Evolutionary conservation across 1,140 invertebrate genomes (phyloP), one percentile per base, ranked within the genome.

Genomic region (Palaemon carinicauda): DNA sequence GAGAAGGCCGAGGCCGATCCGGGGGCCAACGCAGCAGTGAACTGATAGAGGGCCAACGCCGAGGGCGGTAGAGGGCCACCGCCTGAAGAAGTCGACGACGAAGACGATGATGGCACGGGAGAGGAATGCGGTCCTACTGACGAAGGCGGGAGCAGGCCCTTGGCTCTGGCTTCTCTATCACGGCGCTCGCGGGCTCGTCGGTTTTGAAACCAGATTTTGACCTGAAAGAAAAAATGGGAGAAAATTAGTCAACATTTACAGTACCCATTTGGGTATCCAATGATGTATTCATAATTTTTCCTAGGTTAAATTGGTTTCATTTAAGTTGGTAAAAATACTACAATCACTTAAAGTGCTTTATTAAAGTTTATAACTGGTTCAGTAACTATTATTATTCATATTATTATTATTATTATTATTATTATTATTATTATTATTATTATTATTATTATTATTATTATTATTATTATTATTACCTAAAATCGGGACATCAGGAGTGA

Each of bases 171-270:
- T 69, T 86, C 84, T 1, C 84, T 60, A 19, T 86, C 95, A 73
- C 95, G 91, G 65, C 95, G 91, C 90, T 95, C 95, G 75, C 95
- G 92, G 0, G 95, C 95, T 80, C 95, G 91, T 79, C 95, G 92
- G 91, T 96, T 96, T 92, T 96, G 95, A 90, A 96, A 96, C 95
- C 95, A 96, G 89, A 96, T 96, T 93, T 96, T 96, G n/a, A 96
- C 94, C 94, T 95, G 90, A 75, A 91, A 91, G 77, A 87, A 75
- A 56, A 5, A 86, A 19, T 65, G 33, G 41, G 41, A 41, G 41
- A 41, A 41, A 41, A 41, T 41, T 7, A 41, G 41, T 12, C 12
- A 0, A 9, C 0, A 12, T 41, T 4, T 41, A 9, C 41, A 0
- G 1, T 41, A 41, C 12, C 41, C 41, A 41, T 41, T 41, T 41